These are phyloP conservation scores for Geotrupes spiniger DNA, from an alignment of 2,888 invertebrate species.

Conservation along the genomic window DNA sequence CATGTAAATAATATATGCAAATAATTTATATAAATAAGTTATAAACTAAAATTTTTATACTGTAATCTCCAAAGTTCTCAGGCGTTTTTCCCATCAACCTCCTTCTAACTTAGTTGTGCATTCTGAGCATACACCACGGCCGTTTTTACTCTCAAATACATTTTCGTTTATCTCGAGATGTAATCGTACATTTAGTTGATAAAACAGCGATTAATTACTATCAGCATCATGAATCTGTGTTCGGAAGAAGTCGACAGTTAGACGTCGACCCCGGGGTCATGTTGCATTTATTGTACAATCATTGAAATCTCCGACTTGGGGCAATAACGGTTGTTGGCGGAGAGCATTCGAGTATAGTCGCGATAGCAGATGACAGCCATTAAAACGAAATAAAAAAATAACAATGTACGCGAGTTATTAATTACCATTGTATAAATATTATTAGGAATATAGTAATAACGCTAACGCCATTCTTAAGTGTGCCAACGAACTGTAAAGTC, in stretches of 20 bases:
- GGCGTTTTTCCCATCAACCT: too few species aligned
- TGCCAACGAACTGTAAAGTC: slow-evolving; percentile 8
- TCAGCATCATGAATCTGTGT: slow-evolving; percentile 15
- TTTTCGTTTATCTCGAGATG: slow-evolving; percentile 9
- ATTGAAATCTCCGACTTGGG: slow-evolving; percentile 14
- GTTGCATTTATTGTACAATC: slow-evolving; percentile 17
- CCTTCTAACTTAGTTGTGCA: too few species aligned
- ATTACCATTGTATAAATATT: neutral
- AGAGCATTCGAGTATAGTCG: slow-evolving; percentile 2
- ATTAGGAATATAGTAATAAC: slow-evolving; percentile 4
- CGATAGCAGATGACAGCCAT: slow-evolving; percentile 11
- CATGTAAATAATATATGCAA: too few species aligned
- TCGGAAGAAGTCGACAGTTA: slow-evolving; percentile 16
- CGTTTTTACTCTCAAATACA: neutral
- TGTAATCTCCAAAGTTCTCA: too few species aligned
- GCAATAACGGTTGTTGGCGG: slow-evolving; percentile 12
- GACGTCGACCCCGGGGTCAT: slow-evolving; percentile 17
- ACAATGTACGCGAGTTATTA: too few species aligned
- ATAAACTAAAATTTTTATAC: too few species aligned
- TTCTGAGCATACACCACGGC: too few species aligned
- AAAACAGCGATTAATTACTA: slow-evolving; percentile 15
- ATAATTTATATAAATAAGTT: too few species aligned
- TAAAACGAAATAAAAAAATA: slow-evolving; percentile 4
- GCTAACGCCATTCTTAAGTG: neutral
- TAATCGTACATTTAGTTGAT: slow-evolving; percentile 10